These are phyloP conservation scores for Fragum sueziense DNA, from an alignment of 2,888 invertebrate species.

Conservation along the genomic window DNA sequence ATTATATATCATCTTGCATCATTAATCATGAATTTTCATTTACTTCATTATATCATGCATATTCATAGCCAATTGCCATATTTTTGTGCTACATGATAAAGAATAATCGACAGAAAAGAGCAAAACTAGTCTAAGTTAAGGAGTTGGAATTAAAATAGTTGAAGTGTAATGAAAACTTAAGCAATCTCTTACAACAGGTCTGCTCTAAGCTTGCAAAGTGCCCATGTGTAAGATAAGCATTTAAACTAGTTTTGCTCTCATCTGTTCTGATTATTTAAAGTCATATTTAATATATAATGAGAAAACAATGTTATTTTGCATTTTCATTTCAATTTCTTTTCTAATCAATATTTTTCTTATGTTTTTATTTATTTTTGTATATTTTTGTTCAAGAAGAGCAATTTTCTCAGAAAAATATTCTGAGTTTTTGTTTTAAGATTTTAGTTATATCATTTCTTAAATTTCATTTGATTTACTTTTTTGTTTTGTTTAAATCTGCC, in stretches of 20 bases:
- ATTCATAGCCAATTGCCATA: constrained; percentile 16
- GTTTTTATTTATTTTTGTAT: not conserved
- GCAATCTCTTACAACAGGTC: too few species aligned
- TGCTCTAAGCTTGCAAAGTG: too few species aligned
- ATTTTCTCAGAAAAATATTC: not conserved
- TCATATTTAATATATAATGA: not conserved
- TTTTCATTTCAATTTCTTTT: not conserved
- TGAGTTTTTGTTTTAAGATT: not conserved
- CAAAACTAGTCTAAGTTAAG: too few species aligned
- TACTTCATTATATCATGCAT: constrained; percentile 2
- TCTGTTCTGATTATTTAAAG: too few species aligned
- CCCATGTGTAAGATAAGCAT: too few species aligned
- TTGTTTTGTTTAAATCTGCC: not conserved
- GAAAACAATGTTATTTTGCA: not conserved
- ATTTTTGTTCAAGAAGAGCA: constrained; percentile 7
- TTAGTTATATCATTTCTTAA: not conserved
- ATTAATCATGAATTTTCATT: constrained; percentile 6
- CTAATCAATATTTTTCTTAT: not conserved
- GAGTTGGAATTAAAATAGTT: too few species aligned
- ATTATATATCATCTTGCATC: not conserved
- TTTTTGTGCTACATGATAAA: constrained; percentile 18
- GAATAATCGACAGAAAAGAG: too few species aligned
- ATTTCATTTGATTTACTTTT: not conserved
- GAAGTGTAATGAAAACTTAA: too few species aligned
- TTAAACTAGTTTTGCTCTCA: not conserved